Evolutionary conservation across 2,113 vertebrate species (phyloP).

Genomic region (Neopipo cinnamomea): DNA sequence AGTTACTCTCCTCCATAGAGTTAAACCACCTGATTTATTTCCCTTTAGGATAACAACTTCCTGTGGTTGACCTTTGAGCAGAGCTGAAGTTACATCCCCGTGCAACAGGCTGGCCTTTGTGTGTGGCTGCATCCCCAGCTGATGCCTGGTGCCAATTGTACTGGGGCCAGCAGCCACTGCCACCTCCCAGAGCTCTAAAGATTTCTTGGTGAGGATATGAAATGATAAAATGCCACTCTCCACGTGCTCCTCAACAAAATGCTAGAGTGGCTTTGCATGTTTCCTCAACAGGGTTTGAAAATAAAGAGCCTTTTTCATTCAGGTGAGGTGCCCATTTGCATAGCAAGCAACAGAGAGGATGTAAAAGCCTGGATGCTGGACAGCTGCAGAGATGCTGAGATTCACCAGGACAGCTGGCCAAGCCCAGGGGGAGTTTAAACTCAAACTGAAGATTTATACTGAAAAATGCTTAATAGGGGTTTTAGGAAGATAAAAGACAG

Average conservation of each 20-base stretch:
- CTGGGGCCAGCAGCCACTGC: not conserved
- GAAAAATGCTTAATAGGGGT: not conserved
- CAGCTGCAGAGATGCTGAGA: not conserved
- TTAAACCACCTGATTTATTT: constrained; percentile 10
- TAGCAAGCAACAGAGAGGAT: not conserved
- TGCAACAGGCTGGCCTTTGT: not conserved
- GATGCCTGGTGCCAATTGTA: not conserved
- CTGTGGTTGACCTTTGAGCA: not conserved
- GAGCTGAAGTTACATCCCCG: not conserved
- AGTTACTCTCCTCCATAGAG: not conserved
- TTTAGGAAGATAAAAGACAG: not conserved
- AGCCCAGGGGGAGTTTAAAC: not conserved
- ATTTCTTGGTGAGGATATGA: not conserved
- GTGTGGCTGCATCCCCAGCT: not conserved
- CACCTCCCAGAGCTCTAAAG: not conserved
- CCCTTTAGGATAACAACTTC: not conserved
- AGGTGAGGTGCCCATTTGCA: not conserved
- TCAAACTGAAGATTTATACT: not conserved
- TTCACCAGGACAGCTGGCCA: not conserved
- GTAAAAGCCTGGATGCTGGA: not conserved
- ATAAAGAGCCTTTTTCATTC: not conserved
- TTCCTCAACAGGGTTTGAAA: not conserved
- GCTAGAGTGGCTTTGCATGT: not conserved
- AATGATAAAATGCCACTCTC: not conserved
- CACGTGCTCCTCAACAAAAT: not conserved